Evolutionary conservation across 2,888 invertebrate species (phyloP), one percentile per base, ranked within the genome.

Genomic region (Iphiclides podalirius): DNA sequence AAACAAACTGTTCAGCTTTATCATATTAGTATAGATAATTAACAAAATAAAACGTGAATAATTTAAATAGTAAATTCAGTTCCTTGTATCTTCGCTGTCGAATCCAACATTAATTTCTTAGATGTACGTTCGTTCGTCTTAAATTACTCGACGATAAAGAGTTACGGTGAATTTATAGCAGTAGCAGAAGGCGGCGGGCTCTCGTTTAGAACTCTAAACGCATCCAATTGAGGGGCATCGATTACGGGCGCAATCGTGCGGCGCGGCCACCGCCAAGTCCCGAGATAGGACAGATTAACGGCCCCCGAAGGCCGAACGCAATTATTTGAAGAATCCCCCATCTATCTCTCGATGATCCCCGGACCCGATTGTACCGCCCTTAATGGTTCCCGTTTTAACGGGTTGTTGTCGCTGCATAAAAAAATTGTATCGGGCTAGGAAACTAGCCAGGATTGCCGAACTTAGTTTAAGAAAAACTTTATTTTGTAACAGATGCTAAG

Each of bases 291-390:
- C 52, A 61, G 63, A 70, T 72, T 71, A 75, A 67, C 67, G 63
- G 63, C 62, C 57, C 54, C 52, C 15, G 57, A 59, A 50, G 63
- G 62, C 66, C 70, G 71, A 75, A 77, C 72, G 71, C 74, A 78
- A 77, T 79, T 77, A 79, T 79, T 78, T 72, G 67, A 61, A 61
- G 60, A 55, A 72, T 75, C 75, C 66, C 74, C 75, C 76, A 70
- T 66, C 70, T 70, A 33, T 39, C 20, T n/a, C 31, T n/a, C 36
- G 28, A 28, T 20, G 20, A 20, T 20, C 20, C 20, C 4, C 20
- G 20, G 20, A 28, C 28, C 8, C 28, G 28, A 6, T 9, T 28
- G n/a, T 9, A 28, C 8, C 8, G 6, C 28, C 8, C 28, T 6
- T 28, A 28, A 28, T 28, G 28, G 28, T 28, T 9, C 28, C n/a